Base-by-base conservation (phyloP, 2,888 invertebrate species). In the Julus scanicus region DNA sequence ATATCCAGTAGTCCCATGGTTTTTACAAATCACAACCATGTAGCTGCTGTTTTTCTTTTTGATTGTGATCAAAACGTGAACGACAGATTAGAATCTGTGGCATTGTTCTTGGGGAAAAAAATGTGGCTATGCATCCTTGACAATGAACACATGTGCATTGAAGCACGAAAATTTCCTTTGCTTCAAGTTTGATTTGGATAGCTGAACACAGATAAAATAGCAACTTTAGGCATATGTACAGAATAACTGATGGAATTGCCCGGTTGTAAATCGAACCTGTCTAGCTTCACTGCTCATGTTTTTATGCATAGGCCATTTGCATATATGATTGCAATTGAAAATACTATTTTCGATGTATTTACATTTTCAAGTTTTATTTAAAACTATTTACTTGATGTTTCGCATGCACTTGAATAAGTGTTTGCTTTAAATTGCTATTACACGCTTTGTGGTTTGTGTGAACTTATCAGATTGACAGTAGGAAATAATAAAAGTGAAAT, bases 311-410 rank as follows among this genome's bases (percentile, higher is more conserved):
- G 11, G 11, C 37, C 9, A 37, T 80, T 80, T 80, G 80, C 80
- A 80, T 80, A 80, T 37, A 80, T 80, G 80, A 80, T 80, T 80
- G 80, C 29, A 80, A 71, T 71, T 71, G 20, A 29, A 20, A 71
- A 29, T 1, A 2, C n/a, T 71, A 4, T n/a, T 63, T n/a, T 17
- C 15, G 37, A 29, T 3, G 80, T 80, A 8, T 80, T 80, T 8
- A 71, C 63, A 71, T 20, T 20, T 71, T 5, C 20, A 20, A 71
- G n/a, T 80, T 6, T 80, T 80, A 29, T 71, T 71, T 37, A 29
- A 29, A 71, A 71, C 37, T 29, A 80, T 80, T 29, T 80, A 71
- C 29, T 80, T 80, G 15, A 11, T 4, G 8, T 80, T 80, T 9
- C 8, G 15, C 13, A 80, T 20, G 13, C 20, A 20, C 20, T n/a